Base-by-base conservation (phyloP, 1,140 invertebrate species). In the Drosophila seguyi region DNA sequence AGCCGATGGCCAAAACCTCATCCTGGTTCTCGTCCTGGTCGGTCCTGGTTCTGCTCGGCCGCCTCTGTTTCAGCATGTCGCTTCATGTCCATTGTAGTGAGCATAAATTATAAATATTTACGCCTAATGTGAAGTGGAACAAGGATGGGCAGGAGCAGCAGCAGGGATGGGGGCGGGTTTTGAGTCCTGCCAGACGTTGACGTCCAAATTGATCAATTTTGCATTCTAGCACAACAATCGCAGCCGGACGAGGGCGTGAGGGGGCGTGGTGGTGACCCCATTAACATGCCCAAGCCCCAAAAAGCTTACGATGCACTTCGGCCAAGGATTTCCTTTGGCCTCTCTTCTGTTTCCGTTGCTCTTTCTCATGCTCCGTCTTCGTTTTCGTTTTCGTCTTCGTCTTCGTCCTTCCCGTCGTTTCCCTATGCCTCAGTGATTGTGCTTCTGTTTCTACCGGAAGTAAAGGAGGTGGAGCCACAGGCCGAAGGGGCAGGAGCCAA, bases 151-250 rank as follows among this genome's bases (percentile, higher is more conserved):
- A 5, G 34, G 38, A 22, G 4, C 7, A 27, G 14, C 0, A 11
- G 7, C 45, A 47, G 45, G 7, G 45, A 5, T 4, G 18, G 34
- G 29, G 58, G 20, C 59, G 31, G 36, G 16, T n/a, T 31, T 25
- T 10, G 11, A 18, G 31, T 36, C 56, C 59, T 62, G 72, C 31
- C 56, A 53, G 62, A 61, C 38, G 47, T 22, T 55, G 47, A 71
- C 48, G 31, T 68, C 44, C 75, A 79, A 83, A 85, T 86, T 86
- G 84, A 87, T 86, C 83, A 88, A 88, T 83, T 83, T 86, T 76
- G 57, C 75, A 82, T 83, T 75, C 53, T 63, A 45, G 69, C 75
- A 69, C 75, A 82, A 75, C 79, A 86, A 61, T 71, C 58, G 68
- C 45, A 82, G 66, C 27, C 38, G 27, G 60, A 25, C 20, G 14